Conservation (phyloP, 1,140 invertebrate genomes). For the Drosophila ohnishii region DNA sequence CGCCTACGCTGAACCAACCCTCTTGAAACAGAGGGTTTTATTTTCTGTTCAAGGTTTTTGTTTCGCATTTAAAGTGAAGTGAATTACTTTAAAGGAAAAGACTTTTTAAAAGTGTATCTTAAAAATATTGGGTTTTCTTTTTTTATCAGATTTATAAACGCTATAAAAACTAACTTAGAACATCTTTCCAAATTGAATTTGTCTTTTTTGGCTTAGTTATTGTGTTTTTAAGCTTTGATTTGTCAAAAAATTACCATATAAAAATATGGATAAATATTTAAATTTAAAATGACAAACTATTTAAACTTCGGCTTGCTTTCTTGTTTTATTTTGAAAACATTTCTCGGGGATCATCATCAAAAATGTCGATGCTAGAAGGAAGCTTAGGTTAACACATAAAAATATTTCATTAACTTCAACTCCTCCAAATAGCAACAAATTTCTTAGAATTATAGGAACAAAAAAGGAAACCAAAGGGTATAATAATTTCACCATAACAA, state of each 20-base stretch:
- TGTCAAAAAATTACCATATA: no score
- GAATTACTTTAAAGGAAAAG: background rate
- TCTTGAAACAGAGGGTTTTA: background rate
- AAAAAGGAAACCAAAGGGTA: constrained; percentile 6
- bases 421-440: background rate
- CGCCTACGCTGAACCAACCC: constrained; percentile 36
- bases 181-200: no score
- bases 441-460: constrained; percentile 16
- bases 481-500: constrained; percentile 27
- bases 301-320: no score
- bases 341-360: background rate
- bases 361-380: background rate
- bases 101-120: no score
- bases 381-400: background rate
- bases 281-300: no score
- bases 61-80: background rate
- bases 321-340: background rate
- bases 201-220: no score
- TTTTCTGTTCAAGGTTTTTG: background rate
- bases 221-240: no score
- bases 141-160: no score
- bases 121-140: background rate
- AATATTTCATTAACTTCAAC: background rate
- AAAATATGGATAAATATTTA: no score
- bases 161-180: no score